Percentiles rank a stretch among this genome's conserved stretches.
Conservation (phyloP, 2,113 vertebrate species). For the Piprites chloris region DNA sequence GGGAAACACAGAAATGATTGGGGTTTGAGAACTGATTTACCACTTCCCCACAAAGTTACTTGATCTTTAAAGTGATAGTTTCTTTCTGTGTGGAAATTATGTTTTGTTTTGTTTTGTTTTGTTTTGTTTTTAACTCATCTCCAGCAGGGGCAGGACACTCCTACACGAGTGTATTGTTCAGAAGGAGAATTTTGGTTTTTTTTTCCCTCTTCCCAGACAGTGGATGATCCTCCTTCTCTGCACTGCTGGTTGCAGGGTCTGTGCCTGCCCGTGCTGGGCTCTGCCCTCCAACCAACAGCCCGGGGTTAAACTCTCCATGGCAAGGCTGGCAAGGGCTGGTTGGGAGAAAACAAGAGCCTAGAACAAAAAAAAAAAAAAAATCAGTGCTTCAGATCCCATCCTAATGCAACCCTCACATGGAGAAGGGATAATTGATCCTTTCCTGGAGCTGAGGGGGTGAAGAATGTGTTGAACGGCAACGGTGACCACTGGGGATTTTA, state of each 20-base stretch:
- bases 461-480: fast-evolving
- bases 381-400: neutral
- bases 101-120: neutral
- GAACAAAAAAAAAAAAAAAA: too few relatives aligned
- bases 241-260: too few relatives aligned
- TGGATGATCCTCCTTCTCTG: too few relatives aligned
- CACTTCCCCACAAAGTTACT: neutral
- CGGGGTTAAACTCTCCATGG: neutral
- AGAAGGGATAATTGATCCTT: neutral
- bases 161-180: neutral
- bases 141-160: neutral
- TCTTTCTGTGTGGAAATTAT: neutral
- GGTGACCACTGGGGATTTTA: neutral
- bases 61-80: neutral
- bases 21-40: neutral
- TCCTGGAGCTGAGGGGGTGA: neutral
- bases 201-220: too few relatives aligned
- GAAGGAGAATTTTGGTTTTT: neutral
- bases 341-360: neutral
- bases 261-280: too few relatives aligned
- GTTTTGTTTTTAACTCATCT: neutral
- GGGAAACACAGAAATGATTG: neutral
- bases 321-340: neutral
- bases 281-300: too few relatives aligned
- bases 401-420: fast-evolving